A percentile compares a stretch with the other conserved stretches of the same genome.
Conservation (phyloP, 1,140 invertebrate genomes). For the Rhysida immarginata region DNA sequence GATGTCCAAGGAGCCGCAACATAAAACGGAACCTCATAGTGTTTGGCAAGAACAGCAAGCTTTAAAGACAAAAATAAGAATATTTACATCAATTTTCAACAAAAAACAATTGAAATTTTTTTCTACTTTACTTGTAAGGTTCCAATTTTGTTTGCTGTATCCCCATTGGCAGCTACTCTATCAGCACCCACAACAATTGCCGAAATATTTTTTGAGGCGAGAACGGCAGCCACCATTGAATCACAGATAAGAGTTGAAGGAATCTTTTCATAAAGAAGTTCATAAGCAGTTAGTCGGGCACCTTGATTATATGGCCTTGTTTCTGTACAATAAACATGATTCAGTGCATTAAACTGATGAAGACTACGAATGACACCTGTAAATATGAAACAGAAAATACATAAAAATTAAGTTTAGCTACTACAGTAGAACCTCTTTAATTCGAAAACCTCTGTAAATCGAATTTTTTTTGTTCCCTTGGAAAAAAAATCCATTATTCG, state of each 20-base stretch:
- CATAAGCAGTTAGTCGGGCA: constrained; percentile 84
- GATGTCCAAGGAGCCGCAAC: constrained; percentile 85
- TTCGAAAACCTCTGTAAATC: too few species aligned
- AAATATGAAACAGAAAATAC: not conserved
- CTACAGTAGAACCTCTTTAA: too few species aligned
- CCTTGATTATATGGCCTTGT: constrained; percentile 97
- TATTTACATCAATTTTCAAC: not conserved
- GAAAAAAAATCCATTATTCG: too few species aligned
- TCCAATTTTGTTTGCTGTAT: constrained; percentile 99
- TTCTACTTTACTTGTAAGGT: constrained; percentile 61
- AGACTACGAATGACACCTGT: constrained; percentile 9
- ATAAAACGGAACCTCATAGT: constrained; percentile 88
- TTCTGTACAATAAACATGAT: constrained; percentile 87
- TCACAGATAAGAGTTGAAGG: constrained; percentile 88
- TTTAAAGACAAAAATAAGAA: constrained; percentile 22
- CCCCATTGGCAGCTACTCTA: constrained; percentile 84
- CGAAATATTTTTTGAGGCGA: constrained; percentile 52
- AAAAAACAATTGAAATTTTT: too few species aligned
- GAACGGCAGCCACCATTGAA: constrained; percentile 79
- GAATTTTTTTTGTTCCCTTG: too few species aligned
- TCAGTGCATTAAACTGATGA: constrained; percentile 29
- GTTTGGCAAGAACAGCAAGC: constrained; percentile 79
- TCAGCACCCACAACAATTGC: constrained; percentile 80
- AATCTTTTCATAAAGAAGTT: constrained; percentile 83
- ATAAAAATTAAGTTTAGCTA: not conserved